Conservation (phyloP, 2,797 vertebrate species). For the Erithacus rubecula region DNA sequence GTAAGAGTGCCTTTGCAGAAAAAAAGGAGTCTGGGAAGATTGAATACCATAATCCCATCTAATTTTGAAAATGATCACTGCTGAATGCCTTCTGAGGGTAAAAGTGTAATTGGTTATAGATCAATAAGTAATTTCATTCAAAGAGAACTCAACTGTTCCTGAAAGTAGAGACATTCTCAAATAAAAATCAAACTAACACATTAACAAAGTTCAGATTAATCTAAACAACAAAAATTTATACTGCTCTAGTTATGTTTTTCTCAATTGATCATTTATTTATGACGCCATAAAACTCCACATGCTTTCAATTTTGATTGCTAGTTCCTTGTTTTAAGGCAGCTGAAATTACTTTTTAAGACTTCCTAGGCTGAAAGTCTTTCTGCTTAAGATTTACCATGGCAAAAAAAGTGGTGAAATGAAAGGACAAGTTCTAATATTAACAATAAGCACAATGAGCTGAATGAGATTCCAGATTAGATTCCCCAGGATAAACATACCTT, state of each 20-base stretch:
- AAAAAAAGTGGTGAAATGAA: not conserved
- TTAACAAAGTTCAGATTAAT: slow-evolving; percentile 58
- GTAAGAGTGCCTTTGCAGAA: not conserved
- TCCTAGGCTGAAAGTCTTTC: slow-evolving; percentile 32
- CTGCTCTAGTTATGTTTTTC: slow-evolving; percentile 49
- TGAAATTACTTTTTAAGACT: slow-evolving; percentile 56
- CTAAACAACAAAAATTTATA: slow-evolving; percentile 55
- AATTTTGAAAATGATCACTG: slow-evolving; percentile 61
- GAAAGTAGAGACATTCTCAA: slow-evolving; percentile 52
- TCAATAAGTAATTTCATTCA: slow-evolving; percentile 73
- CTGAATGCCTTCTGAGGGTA: slow-evolving; percentile 52
- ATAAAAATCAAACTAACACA: slow-evolving; percentile 52
- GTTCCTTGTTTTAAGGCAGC: slow-evolving; percentile 61
- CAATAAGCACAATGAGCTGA: not conserved
- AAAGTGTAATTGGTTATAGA: slow-evolving; percentile 69
- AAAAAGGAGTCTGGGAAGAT: not conserved
- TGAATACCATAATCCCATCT: not conserved
- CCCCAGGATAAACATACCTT: not conserved
- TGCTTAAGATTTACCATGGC: slow-evolving; percentile 42
- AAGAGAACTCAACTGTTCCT: slow-evolving; percentile 42
- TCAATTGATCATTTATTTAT: slow-evolving; percentile 73
- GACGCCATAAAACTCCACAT: slow-evolving; percentile 61
- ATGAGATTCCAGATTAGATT: slow-evolving; percentile 35
- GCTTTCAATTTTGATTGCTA: slow-evolving; percentile 61
- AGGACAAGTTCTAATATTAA: slow-evolving; percentile 18